Evolutionary conservation across 2,113 vertebrate genomes (phyloP), one percentile per base, ranked within the genome.

Genomic region (Platysternon megacephalum): DNA sequence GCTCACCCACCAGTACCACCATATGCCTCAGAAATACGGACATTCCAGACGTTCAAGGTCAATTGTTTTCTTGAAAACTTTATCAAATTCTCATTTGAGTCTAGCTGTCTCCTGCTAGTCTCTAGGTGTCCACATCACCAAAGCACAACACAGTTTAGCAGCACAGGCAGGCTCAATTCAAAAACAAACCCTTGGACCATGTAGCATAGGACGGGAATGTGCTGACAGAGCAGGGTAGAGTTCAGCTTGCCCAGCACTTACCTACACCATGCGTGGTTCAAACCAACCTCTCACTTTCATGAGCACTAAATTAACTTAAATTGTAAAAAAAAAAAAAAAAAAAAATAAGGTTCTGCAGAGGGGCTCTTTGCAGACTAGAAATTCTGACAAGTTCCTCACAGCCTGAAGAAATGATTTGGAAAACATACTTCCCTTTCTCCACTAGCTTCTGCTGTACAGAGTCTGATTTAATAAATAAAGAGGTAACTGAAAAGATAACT

Each of bases 341-440:
- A n/a, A n/a, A n/a, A n/a, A n/a, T 42, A 44, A 17, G 12, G 46
- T 26, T 82, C n/a, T 21, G 9, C 68, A 93, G 79, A 91, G 83
- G 52, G 83, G 52, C 44, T 35, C 8, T 86, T 83, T 76, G 56
- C 29, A 2, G 11, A 28, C 24, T 52, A 51, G 51, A 51, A 79
- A 3, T 46, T 1, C 65, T 5, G 6, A 14, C 17, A 22, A 11
- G 19, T 83, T 76, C 28, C 55, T 89, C 35, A n/a, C 0, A 1
- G 21, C 5, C 78, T 76, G 48, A 76, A 8, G 52, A 58, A 87
- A 17, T 13, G n/a, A 79, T 11, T 0, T 14, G 5, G 68, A 92
- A 2, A 49, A 35, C 5, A 78, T 10, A 13, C 8, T 80, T 10
- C 35, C 79, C 83, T 48, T 79, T 53, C 79, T 61, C 74, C 61